Evolutionary conservation across 2,888 invertebrate genomes (phyloP), one percentile per base, ranked within the genome.

Genomic region (Timema cristinae): DNA sequence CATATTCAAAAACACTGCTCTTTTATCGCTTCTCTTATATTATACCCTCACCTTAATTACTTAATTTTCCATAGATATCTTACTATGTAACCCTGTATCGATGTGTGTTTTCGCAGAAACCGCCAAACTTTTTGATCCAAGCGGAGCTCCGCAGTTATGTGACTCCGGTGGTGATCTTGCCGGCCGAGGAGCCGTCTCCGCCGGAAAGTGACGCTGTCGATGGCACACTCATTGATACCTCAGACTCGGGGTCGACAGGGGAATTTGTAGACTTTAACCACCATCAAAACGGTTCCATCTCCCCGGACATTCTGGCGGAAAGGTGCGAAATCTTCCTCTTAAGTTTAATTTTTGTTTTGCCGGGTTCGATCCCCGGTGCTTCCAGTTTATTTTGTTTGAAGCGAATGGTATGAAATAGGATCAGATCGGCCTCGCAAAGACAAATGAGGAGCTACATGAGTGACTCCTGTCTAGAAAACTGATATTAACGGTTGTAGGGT

Each of bases 61-160:
- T 32, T 32, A 32, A 32, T 32, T 32, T 32, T 32, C 32, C 32
- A 32, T 32, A 32, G 32, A 32, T 32, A 32, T 32, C 32, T 32
- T 32, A 32, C 32, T 32, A 32, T 32, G 32, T 1, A 32, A 32
- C 32, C 32, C 32, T 32, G 32, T 32, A 32, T 32, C 32, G 32
- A 32, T 32, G 8, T 66, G 2, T 54, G 10, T 71, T 13, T 47
- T 81, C 83, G 50, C 78, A 91, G 84, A 90, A 91, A 78, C 95
- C 98, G 72, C 99, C 98, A 0, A 98, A 99, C 83, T 98, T 99
- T 84, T 85, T 96, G 75, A 88, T 93, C 75, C 91, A 95, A 85
- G 91, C 96, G 66, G 98, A 98, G 81, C 89, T 99, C 79, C 91
- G 93, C 71, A 93, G 93, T 47, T 98, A 99, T 80, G 92, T 95